A percentile compares a stretch with the other conserved stretches of the same genome.
Conservation (phyloP, 1,140 invertebrate genomes). For the Drosophila sp. region DNA sequence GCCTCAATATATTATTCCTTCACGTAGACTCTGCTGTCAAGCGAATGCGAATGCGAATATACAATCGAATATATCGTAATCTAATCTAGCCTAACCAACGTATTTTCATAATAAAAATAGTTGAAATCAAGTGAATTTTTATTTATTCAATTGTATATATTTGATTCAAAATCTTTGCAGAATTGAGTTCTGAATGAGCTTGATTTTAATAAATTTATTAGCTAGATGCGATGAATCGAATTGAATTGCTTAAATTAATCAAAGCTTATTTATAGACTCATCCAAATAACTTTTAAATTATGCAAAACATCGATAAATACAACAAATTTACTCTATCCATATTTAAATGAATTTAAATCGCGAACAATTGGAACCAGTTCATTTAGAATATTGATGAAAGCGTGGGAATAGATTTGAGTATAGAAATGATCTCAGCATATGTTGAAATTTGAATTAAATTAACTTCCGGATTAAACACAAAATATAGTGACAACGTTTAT, state of each 20-base stretch:
- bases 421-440: not conserved
- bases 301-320: not conserved
- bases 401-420: slow-evolving; percentile 5
- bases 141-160: no score
- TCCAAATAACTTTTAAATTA: slow-evolving; percentile 2
- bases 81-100: no score
- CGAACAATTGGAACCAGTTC: slow-evolving; percentile 12
- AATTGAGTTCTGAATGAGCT: no score
- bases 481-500: not conserved
- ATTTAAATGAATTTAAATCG: no score
- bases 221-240: not conserved
- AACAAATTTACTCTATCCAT: not conserved
- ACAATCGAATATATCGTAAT: no score
- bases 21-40: no score
- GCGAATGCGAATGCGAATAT: no score
- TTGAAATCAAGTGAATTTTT: no score
- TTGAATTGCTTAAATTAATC: slow-evolving; percentile 2
- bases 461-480: not conserved
- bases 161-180: no score
- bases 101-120: no score
- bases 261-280: not conserved
- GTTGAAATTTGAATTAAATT: not conserved
- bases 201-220: no score
- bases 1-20: no score
- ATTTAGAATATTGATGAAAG: not conserved